These are phyloP conservation scores for Panzeria rudis DNA, from an alignment of 2,888 invertebrate species.

Conservation along the genomic window DNA sequence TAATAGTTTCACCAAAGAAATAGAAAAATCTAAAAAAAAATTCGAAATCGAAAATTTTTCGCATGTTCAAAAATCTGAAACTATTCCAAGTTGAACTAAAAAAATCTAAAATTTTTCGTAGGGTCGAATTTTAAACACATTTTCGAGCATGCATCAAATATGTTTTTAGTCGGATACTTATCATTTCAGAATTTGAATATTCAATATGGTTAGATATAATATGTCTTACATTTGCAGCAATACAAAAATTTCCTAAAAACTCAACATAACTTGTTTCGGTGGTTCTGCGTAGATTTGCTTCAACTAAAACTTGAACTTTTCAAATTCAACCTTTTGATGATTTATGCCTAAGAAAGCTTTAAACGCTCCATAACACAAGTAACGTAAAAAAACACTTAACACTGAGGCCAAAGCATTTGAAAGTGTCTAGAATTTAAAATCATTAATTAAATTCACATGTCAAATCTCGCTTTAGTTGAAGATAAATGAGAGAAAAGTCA, in stretches of 20 bases:
- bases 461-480: conserved; percentile 39
- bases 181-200: no score
- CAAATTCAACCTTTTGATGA: conserved; percentile 1
- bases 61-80: no score
- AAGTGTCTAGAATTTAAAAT: conserved; percentile 29
- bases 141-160: no score
- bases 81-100: no score
- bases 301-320: neutral
- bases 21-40: no score
- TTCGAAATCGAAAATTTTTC: no score
- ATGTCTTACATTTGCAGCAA: no score
- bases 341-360: neutral
- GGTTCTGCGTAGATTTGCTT: neutral
- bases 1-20: no score
- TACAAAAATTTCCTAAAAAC: neutral
- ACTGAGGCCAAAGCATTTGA: conserved; percentile 56
- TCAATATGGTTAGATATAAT: no score
- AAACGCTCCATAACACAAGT: neutral
- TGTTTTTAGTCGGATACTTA: no score
- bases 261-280: neutral
- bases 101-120: no score
- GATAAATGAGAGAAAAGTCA: conserved; percentile 44
- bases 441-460: conserved; percentile 69
- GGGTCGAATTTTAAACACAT: no score
- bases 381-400: conserved; percentile 41